phyloP scores from a whole-genome alignment of 2,797 vertebrate genomes.

The Rhincodon typus region DNA sequence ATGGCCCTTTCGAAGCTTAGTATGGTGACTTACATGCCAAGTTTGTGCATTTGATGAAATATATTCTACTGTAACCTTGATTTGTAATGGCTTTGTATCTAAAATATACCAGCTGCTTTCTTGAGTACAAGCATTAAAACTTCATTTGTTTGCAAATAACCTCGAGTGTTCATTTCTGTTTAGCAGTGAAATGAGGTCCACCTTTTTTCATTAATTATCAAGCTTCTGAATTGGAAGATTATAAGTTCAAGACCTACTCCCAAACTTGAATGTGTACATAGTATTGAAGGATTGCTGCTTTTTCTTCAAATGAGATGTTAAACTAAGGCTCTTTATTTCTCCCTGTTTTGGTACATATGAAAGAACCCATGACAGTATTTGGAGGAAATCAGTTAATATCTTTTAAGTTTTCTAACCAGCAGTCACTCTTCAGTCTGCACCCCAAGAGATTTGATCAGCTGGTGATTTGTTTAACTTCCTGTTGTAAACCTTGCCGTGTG shows the following conservation, averaged over 20 bases:
- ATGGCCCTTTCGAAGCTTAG: background rate
- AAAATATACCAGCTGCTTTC: background rate
- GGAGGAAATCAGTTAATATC: background rate
- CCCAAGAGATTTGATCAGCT: background rate
- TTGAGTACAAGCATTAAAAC: background rate
- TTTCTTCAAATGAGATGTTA: background rate
- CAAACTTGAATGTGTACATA: background rate
- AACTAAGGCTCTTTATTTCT: background rate
- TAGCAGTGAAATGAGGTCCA: background rate
- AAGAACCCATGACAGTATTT: background rate
- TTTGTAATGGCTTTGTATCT: background rate
- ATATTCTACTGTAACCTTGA: background rate
- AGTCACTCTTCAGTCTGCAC: background rate
- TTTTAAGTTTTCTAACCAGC: background rate
- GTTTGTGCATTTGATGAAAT: background rate
- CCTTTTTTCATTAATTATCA: background rate
- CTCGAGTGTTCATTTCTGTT: background rate
- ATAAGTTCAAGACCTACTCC: too few relatives aligned
- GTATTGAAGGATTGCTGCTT: background rate
- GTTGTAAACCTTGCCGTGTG: background rate
- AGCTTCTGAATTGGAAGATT: background rate
- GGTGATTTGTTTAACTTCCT: background rate
- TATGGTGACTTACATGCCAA: background rate
- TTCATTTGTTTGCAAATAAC: background rate
- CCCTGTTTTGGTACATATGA: background rate